Conservation (phyloP, 2,113 vertebrate genomes). For the Platichthys flesus region DNA sequence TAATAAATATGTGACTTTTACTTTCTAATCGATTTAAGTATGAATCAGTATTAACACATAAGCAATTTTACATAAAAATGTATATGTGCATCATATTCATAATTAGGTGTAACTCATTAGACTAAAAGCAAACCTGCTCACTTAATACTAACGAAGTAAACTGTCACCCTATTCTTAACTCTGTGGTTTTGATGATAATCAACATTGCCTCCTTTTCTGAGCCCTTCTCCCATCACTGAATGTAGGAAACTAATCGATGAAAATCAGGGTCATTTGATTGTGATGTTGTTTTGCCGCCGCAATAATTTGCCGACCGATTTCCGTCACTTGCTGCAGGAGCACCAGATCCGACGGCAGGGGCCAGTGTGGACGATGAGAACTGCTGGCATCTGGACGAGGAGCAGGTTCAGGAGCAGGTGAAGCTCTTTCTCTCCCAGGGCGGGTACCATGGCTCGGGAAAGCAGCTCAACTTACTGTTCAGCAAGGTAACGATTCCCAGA, state of each 20-base stretch:
- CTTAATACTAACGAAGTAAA: too few relatives aligned
- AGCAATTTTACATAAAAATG: too few relatives aligned
- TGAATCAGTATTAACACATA: too few relatives aligned
- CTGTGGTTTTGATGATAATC: too few relatives aligned
- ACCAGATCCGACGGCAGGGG: conserved; percentile 96
- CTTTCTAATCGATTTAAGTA: too few relatives aligned
- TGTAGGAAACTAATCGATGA: not conserved
- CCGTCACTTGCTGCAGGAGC: conserved; percentile 83
- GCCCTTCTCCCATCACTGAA: not conserved
- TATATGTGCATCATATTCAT: too few relatives aligned
- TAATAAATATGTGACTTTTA: too few relatives aligned
- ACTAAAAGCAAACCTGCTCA: too few relatives aligned
- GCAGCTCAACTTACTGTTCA: conserved; percentile 98
- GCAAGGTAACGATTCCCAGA: conserved; percentile 87
- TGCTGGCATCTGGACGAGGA: conserved; percentile 99
- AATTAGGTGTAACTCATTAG: too few relatives aligned
- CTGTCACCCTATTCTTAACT: too few relatives aligned
- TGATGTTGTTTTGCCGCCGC: not conserved
- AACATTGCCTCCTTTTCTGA: too few relatives aligned
- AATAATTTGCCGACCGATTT: not conserved
- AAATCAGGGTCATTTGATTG: not conserved
- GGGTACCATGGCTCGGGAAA: conserved; percentile 99
- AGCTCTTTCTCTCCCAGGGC: conserved; percentile 96
- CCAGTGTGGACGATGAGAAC: conserved; percentile 97
- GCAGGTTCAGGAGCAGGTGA: conserved; percentile 98